Percentiles rank a stretch among this genome's conserved stretches.
Evolutionary conservation across 2,888 invertebrate species (phyloP).

Genomic region (Stenchaetothrips biformis): DNA sequence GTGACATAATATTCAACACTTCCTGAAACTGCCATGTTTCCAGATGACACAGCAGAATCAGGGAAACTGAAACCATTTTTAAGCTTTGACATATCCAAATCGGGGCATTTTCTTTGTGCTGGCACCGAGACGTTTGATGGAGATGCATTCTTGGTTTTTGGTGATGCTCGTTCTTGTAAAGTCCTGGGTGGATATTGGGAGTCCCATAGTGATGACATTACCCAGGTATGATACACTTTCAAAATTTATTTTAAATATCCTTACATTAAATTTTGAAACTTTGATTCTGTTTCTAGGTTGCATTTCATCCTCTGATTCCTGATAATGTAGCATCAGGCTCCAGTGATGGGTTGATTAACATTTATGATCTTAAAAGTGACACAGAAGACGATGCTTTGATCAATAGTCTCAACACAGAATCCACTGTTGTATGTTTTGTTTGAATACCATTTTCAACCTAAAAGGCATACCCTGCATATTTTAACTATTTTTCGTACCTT

Average conservation of each 20-base stretch:
- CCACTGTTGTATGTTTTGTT: slow-evolving; percentile 57
- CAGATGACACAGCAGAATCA: slow-evolving; percentile 38
- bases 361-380: slow-evolving; percentile 68
- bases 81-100: slow-evolving; percentile 69
- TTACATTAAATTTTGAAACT: not conserved
- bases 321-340: slow-evolving; percentile 70
- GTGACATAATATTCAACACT: not conserved
- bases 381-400: slow-evolving; percentile 75
- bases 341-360: slow-evolving; percentile 77
- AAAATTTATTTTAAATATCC: not conserved
- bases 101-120: slow-evolving; percentile 64
- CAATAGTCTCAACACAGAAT: slow-evolving; percentile 72
- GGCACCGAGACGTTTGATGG: slow-evolving; percentile 66
- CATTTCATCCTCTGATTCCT: slow-evolving; percentile 64
- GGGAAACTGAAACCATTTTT: slow-evolving; percentile 53
- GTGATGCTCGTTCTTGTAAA: slow-evolving; percentile 60
- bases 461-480: no score
- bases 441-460: not conserved
- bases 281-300: slow-evolving; percentile 48
- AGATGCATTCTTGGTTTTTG: slow-evolving; percentile 73
- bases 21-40: slow-evolving; percentile 32
- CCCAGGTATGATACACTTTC: slow-evolving; percentile 47
- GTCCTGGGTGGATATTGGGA: slow-evolving; percentile 77
- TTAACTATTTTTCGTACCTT: not conserved
- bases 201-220: slow-evolving; percentile 76